phyloP scores from a whole-genome alignment of 2,113 vertebrate species.

The Connochaetes taurinus region DNA sequence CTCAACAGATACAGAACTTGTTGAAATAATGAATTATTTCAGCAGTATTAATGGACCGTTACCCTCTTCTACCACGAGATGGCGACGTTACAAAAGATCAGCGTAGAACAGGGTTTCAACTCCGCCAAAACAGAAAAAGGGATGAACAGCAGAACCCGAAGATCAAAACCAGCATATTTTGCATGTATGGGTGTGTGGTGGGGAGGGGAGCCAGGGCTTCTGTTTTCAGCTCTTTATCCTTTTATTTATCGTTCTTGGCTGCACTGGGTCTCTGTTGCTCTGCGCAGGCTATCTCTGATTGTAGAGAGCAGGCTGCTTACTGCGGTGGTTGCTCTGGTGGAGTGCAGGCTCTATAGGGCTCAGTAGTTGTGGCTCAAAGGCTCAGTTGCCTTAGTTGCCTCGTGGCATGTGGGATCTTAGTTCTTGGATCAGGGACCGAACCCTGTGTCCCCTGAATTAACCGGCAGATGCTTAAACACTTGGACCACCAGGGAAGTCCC shows the following conservation, averaged over 20 bases:
- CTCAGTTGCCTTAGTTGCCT: not conserved
- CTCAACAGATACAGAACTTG: not conserved
- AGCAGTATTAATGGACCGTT: not conserved
- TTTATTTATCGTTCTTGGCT: not conserved
- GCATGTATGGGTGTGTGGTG: not conserved
- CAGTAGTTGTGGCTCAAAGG: not conserved
- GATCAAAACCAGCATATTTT: not conserved
- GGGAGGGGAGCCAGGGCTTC: not conserved
- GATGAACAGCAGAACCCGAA: not conserved
- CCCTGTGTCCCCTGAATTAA: not conserved
- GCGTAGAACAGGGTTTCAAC: rapidly evolving
- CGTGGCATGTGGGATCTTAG: not conserved
- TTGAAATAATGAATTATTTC: not conserved
- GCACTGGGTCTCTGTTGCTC: not conserved
- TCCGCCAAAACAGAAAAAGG: not conserved
- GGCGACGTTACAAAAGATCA: not conserved
- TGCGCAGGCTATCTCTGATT: not conserved
- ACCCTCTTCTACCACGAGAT: constrained; percentile 21
- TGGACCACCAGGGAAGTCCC: not conserved
- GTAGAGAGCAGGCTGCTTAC: not conserved
- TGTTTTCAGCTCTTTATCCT: not conserved
- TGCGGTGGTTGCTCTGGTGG: not conserved
- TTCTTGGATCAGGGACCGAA: not conserved
- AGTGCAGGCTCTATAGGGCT: not conserved
- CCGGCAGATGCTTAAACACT: not conserved